A percentile compares a stretch with the other conserved stretches of the same genome.
These are phyloP conservation scores for Scalopus aquaticus DNA, from an alignment of 2,113 vertebrate genomes.

Conservation along the genomic window DNA sequence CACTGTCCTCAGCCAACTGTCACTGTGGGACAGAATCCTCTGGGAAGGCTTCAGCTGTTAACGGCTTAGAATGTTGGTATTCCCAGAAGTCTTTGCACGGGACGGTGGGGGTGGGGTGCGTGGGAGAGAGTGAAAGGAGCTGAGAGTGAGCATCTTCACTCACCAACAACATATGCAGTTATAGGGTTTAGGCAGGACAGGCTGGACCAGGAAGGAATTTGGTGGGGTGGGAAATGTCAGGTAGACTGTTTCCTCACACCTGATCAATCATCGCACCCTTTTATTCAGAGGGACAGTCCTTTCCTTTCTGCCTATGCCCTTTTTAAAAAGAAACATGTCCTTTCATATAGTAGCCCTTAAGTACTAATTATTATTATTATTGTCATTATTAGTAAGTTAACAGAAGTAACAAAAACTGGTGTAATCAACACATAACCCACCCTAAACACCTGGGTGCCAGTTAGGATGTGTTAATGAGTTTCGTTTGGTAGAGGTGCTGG, in stretches of 20 bases:
- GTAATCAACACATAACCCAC: background rate
- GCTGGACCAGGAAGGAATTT: background rate
- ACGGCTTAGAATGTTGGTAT: constrained; percentile 71
- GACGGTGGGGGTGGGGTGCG: background rate
- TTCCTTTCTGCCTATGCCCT: background rate
- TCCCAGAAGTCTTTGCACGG: constrained; percentile 63
- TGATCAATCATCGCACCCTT: background rate
- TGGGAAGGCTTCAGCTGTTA: constrained; percentile 62
- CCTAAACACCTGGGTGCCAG: background rate
- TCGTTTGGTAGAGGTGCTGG: background rate
- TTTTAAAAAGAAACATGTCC: background rate
- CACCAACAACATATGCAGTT: background rate
- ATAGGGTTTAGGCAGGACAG: background rate
- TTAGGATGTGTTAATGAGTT: background rate
- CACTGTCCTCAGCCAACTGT: constrained; percentile 61
- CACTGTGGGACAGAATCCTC: background rate
- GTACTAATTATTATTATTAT: background rate
- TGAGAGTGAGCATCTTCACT: background rate
- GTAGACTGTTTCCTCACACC: background rate
- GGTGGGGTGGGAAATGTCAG: too few relatives aligned
- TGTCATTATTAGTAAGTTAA: background rate
- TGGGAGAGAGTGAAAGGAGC: background rate
- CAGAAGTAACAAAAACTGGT: background rate
- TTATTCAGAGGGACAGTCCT: background rate
- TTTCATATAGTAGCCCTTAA: background rate